Base-by-base conservation (phyloP, 1,140 invertebrate genomes). In the Drosophila suzukii region DNA sequence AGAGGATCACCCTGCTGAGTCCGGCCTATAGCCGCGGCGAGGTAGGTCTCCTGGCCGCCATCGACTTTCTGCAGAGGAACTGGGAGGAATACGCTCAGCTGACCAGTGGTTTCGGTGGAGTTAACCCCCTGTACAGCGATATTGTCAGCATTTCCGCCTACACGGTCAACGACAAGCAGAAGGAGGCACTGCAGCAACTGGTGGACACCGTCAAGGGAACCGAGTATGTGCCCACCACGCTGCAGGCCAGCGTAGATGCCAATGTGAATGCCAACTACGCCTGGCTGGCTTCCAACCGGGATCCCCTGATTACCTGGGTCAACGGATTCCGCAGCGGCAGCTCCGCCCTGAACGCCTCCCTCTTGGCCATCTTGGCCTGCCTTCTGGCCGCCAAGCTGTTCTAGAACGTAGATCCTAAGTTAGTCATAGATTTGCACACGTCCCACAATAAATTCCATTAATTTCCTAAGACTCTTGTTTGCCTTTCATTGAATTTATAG, bases 11-110 rank as follows among this genome's bases (percentile, higher is more conserved):
- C 0, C 34, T 92, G 4, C 84, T 92, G 6, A 79, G 54, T 24
- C 65, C 91, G 0, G 80, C 72, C 20, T 92, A 92, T 56, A 84
- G 80, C 0, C 78, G 88, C 5, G 84, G 82, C 11, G 75, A 81
- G 46, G 55, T 76, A 2, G 91, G 91, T 55, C 66, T 92, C 11
- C 11, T 74, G 27, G 60, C 77, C 7, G 54, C 63, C 39, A 80
- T 92, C 54, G 82, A 90, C 0, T 92, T 92, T 60, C 53, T 92
- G 12, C 41, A 77, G 13, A 43, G 66, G 0, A 50, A 92, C 32
- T 92, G 75, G 72, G 24, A 91, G 34, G 51, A 7, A 11, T 92
- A 92, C 34, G 79, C 49, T 6, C 15, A 73, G 0, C 56, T 92
- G 8, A 88, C 75, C 36, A 11, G 67, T 6, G 91, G 85, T 0